Percentiles rank a stretch among this genome's conserved stretches.
Evolutionary conservation across 2,797 vertebrate species (phyloP).

Genomic region (Acomys russatus): DNA sequence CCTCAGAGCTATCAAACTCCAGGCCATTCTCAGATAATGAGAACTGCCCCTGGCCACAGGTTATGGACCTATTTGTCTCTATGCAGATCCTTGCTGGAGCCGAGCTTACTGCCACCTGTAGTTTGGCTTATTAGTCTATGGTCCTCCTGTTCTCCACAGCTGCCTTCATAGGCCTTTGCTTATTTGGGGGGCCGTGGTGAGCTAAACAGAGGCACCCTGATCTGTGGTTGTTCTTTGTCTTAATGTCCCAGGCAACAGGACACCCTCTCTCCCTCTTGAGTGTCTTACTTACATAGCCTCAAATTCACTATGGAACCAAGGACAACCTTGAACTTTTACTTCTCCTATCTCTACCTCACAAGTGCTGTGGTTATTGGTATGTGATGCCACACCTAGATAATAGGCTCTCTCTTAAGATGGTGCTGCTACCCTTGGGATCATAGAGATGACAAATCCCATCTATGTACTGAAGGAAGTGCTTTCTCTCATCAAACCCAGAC

Average conservation of each 20-base stretch:
- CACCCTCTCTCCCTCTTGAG: not conserved
- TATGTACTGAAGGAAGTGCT: not conserved
- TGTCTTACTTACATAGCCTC: not conserved
- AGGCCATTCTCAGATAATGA: not conserved
- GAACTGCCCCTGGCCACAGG: not conserved
- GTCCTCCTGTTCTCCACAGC: not conserved
- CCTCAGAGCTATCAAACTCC: not conserved
- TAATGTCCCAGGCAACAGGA: not conserved
- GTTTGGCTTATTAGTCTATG: not conserved
- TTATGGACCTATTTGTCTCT: not conserved
- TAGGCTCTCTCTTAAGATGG: not conserved
- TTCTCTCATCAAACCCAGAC: not conserved
- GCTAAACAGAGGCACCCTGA: not conserved
- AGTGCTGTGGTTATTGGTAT: not conserved
- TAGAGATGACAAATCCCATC: no score
- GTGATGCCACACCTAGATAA: not conserved
- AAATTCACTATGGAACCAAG: not conserved
- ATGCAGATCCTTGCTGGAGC: not conserved
- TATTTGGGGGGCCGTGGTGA: not conserved
- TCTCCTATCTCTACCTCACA: not conserved
- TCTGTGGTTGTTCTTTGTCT: not conserved
- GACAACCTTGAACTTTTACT: not conserved
- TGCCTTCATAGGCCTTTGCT: not conserved
- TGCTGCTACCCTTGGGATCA: not conserved
- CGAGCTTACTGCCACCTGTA: not conserved